Conservation (phyloP, 2,113 vertebrate species). For the Chionis minor region DNA sequence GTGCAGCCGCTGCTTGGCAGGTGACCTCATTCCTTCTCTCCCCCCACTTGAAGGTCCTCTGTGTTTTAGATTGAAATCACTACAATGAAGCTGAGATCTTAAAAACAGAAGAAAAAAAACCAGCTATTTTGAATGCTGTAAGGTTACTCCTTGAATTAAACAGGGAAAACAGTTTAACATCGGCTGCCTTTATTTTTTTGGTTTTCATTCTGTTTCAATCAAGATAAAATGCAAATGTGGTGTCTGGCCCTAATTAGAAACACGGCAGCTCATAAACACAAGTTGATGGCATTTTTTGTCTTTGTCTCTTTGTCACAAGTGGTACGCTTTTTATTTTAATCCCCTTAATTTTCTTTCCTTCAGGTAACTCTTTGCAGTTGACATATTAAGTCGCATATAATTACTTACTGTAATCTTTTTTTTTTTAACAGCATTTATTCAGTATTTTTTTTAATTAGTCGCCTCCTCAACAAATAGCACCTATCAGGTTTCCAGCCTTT, state of each 20-base stretch:
- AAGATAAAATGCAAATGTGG: constrained; percentile 60
- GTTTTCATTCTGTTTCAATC: constrained; percentile 55
- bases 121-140: constrained; percentile 9
- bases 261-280: constrained; percentile 34
- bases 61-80: neutral
- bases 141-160: constrained; percentile 35
- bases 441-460: neutral
- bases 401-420: neutral
- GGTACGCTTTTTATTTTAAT: constrained; percentile 25
- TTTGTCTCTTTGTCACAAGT: constrained; percentile 11
- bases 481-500: neutral
- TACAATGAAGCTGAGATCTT: neutral
- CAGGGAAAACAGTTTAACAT: neutral
- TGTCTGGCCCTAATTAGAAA: constrained; percentile 62
- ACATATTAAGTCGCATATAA: neutral
- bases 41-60: neutral
- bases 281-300: constrained; percentile 16
- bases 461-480: neutral
- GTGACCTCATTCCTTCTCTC: neutral
- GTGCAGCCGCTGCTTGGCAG: accelerated
- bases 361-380: constrained; percentile 25
- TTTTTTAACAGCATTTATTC: neutral
- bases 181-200: neutral
- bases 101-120: neutral
- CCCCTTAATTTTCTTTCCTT: constrained; percentile 40